Conservation (phyloP, 2,888 invertebrate genomes). For the Euzophera pinguis region DNA sequence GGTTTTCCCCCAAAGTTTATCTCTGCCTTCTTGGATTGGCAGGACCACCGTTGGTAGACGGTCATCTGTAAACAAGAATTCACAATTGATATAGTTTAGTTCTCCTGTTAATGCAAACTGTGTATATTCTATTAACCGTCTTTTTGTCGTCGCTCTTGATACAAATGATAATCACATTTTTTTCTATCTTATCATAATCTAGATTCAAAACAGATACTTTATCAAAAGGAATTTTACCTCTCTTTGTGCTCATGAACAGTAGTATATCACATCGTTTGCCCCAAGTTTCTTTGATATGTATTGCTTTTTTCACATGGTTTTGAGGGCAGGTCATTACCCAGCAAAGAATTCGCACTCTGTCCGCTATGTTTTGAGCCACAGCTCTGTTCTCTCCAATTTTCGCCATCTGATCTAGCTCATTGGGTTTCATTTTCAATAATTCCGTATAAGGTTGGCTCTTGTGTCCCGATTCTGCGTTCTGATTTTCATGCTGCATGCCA, state of each 20-base stretch:
- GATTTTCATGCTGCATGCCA: background rate
- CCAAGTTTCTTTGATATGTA: conserved; percentile 83
- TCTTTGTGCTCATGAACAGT: conserved; percentile 13
- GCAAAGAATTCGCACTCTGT: conserved; percentile 11
- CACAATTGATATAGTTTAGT: too few relatives aligned
- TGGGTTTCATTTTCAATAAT: too few relatives aligned
- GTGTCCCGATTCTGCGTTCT: too few relatives aligned
- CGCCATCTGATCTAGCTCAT: background rate
- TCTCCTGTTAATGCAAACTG: too few relatives aligned
- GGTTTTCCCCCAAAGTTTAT: conserved; percentile 94
- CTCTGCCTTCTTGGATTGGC: conserved; percentile 87
- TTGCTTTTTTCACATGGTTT: conserved; percentile 1
- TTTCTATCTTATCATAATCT: too few relatives aligned
- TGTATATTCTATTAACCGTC: too few relatives aligned
- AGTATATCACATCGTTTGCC: conserved; percentile 88
- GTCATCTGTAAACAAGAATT: background rate
- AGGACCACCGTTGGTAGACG: conserved; percentile 44
- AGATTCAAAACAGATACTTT: too few relatives aligned
- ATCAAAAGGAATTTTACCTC: too few relatives aligned
- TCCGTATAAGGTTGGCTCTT: too few relatives aligned
- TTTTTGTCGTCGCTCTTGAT: too few relatives aligned
- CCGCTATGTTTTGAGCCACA: conserved; percentile 5
- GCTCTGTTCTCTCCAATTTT: conserved; percentile 1
- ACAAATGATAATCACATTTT: too few relatives aligned
- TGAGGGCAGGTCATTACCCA: conserved; percentile 15